phyloP scores from a whole-genome alignment of 1,140 invertebrate genomes.

The Tigriopus japonicus region DNA sequence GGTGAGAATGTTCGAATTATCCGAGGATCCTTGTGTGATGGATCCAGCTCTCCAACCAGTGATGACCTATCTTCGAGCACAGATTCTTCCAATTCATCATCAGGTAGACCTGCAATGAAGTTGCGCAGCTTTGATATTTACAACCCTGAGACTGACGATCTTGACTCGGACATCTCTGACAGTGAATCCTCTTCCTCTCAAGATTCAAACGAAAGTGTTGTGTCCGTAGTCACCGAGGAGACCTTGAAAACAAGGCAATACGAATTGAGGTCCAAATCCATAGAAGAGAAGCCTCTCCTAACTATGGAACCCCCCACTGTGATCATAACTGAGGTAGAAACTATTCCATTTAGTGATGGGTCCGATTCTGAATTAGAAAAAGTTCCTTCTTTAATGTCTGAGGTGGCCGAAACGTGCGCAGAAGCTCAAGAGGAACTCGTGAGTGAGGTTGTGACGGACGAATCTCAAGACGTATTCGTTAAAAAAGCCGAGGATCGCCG shows the following conservation, averaged over 20 bases:
- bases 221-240: constrained; percentile 35
- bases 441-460: too few species aligned
- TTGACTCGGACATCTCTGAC: constrained; percentile 60
- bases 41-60: not conserved
- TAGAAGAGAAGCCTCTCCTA: too few species aligned
- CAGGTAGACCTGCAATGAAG: constrained; percentile 19
- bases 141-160: constrained; percentile 71
- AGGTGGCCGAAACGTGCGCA: too few species aligned
- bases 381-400: too few species aligned
- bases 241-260: too few species aligned
- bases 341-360: too few species aligned
- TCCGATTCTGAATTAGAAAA: too few species aligned
- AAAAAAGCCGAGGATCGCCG: too few species aligned
- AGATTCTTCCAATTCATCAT: not conserved
- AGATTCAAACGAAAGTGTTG: constrained; percentile 62
- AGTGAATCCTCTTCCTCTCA: constrained; percentile 50
- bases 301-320: not conserved
- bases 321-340: not conserved
- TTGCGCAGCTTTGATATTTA: constrained; percentile 60
- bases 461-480: too few species aligned
- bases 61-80: not conserved
- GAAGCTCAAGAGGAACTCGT: too few species aligned
- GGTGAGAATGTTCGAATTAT: constrained; percentile 22
- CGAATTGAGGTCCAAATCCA: too few species aligned
- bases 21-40: constrained; percentile 13